Evolutionary conservation across 2,888 invertebrate species (phyloP).

Genomic region (Rhingia rostrata): DNA sequence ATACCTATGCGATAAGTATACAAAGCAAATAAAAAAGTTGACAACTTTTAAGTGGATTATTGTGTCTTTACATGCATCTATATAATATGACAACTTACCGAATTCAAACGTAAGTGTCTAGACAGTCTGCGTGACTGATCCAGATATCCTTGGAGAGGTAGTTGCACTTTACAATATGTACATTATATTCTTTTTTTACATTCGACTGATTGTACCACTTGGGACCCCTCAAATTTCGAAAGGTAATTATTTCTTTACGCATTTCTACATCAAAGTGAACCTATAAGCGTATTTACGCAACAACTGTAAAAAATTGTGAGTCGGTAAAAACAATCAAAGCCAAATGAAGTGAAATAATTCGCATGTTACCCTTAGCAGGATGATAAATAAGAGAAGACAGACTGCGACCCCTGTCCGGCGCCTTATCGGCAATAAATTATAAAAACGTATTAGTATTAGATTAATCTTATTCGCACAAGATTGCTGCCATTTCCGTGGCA

Average conservation of each 20-base stretch:
- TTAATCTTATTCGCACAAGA: conserved; percentile 70
- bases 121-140: conserved; percentile 30
- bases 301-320: conserved; percentile 49
- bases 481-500: conserved; percentile 50
- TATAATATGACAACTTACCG: not conserved
- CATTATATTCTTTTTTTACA: too few relatives aligned
- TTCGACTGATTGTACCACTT: conserved; percentile 20
- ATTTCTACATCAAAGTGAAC: not conserved
- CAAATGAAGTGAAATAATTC: conserved; percentile 62
- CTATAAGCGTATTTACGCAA: not conserved
- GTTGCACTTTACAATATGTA: conserved; percentile 16
- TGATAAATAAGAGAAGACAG: conserved; percentile 17
- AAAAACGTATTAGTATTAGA: conserved; percentile 65
- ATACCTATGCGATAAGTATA: not conserved
- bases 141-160: conserved; percentile 2
- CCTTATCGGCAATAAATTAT: conserved; percentile 62
- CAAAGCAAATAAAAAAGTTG: too few relatives aligned
- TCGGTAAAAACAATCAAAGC: conserved; percentile 54
- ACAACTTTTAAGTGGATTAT: not conserved
- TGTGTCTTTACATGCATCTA: not conserved
- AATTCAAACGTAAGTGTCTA: not conserved
- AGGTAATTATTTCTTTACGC: not conserved
- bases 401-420: conserved; percentile 32
- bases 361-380: conserved; percentile 13
- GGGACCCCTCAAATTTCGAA: conserved; percentile 11